Conservation (phyloP, 2,797 vertebrate species). For the Hirundo rustica region DNA sequence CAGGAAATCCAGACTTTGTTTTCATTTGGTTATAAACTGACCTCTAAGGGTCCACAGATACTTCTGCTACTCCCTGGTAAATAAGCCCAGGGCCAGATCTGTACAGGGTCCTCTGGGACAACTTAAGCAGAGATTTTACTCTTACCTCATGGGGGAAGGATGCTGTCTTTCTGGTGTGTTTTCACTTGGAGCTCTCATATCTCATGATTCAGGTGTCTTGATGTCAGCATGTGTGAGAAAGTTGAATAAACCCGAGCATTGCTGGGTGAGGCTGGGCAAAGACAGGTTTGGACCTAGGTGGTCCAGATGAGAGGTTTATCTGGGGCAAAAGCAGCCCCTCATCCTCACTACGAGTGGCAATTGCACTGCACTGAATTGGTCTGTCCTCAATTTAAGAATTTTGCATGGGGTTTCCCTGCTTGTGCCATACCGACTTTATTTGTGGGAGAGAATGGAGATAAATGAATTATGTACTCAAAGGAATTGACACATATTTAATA, state of each 20-base stretch:
- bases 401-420: neutral
- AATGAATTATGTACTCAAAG: neutral
- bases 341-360: fast-evolving
- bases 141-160: neutral
- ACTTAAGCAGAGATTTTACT: neutral
- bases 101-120: neutral
- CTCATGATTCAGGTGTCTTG: neutral
- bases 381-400: neutral
- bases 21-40: neutral
- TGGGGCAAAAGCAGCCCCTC: neutral
- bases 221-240: neutral
- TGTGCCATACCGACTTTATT: neutral
- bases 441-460: neutral
- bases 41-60: neutral
- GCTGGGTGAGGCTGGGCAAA: neutral
- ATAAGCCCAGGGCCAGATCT: neutral
- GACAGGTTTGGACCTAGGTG: neutral
- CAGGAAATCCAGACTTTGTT: neutral
- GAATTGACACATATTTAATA: neutral
- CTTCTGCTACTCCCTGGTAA: neutral
- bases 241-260: neutral
- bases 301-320: neutral
- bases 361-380: neutral
- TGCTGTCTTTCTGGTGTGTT: neutral
- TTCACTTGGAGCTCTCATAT: neutral